phyloP scores from a whole-genome alignment of 2,888 invertebrate species.

The Athripsodes cinereus region DNA sequence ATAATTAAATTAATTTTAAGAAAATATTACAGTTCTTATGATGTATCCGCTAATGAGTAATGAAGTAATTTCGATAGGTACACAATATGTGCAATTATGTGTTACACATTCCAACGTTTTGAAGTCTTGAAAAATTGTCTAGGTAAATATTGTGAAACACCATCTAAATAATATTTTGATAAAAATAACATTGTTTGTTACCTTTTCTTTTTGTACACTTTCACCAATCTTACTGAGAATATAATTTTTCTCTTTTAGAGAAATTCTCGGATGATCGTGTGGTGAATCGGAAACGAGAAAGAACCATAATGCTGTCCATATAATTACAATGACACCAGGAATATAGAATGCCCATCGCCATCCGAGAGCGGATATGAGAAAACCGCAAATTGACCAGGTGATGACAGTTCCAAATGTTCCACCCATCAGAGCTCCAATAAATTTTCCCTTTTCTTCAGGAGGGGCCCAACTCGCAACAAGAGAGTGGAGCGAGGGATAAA shows the following conservation, averaged over 20 bases:
- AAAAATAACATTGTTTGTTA: no score
- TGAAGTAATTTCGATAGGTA: no score
- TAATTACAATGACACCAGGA: conserved; percentile 48
- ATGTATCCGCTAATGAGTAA: no score
- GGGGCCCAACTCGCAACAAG: conserved; percentile 69
- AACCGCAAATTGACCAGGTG: conserved; percentile 62
- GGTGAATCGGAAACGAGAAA: conserved; percentile 60
- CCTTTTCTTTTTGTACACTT: conserved; percentile 52
- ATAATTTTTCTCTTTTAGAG: conserved; percentile 55
- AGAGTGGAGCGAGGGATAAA: conserved; percentile 59
- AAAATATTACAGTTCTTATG: no score
- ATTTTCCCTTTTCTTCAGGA: conserved; percentile 67
- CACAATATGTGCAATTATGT: no score
- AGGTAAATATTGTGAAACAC: no score
- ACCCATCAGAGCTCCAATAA: conserved; percentile 65
- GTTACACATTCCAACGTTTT: no score
- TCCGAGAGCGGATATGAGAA: conserved; percentile 54
- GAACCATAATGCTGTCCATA: conserved; percentile 57
- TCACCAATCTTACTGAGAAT: conserved; percentile 56
- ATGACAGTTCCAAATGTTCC: conserved; percentile 67
- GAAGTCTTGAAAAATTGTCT: no score
- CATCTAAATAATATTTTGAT: no score
- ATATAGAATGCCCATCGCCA: conserved; percentile 67
- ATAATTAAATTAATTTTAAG: no score
- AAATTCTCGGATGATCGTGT: conserved; percentile 54